Evolutionary conservation across 2,888 invertebrate genomes (phyloP).

Genomic region (Ochropacha duplaris): DNA sequence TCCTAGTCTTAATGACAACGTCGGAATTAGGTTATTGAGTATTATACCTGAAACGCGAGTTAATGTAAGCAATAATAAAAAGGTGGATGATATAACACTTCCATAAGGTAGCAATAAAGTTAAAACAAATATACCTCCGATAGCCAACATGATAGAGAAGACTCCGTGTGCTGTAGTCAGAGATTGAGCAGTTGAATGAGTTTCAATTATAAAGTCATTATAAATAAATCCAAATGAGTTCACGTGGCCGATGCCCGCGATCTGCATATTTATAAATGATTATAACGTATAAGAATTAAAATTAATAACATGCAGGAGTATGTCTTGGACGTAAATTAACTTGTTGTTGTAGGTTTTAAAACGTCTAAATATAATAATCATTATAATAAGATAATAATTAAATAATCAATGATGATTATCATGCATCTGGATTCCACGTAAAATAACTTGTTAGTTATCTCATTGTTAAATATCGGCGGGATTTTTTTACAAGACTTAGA

Average conservation of each 20-base stretch:
- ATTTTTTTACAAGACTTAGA: no score
- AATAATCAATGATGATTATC: no score
- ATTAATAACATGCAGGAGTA: no score
- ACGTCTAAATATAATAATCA: no score
- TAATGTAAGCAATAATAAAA: neutral
- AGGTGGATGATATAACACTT: neutral
- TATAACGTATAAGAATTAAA: no score
- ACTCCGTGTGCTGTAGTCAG: constrained; percentile 72
- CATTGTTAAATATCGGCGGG: no score
- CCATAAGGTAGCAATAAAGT: neutral
- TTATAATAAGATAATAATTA: no score
- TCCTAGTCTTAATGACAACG: constrained; percentile 76
- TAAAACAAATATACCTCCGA: constrained; percentile 56
- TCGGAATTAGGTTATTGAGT: constrained; percentile 81
- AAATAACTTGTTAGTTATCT: no score
- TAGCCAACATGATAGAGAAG: constrained; percentile 70
- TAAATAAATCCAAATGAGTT: constrained; percentile 84
- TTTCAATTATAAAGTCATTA: constrained; percentile 68
- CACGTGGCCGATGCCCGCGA: constrained; percentile 83
- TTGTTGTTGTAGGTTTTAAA: no score
- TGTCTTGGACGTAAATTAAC: no score
- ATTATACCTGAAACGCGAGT: constrained; percentile 78
- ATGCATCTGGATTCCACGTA: no score
- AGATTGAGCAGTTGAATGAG: constrained; percentile 67
- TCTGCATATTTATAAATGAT: constrained; percentile 55